phyloP scores from a whole-genome alignment of 2,113 vertebrate genomes.

The Dipodomys ordii region DNA sequence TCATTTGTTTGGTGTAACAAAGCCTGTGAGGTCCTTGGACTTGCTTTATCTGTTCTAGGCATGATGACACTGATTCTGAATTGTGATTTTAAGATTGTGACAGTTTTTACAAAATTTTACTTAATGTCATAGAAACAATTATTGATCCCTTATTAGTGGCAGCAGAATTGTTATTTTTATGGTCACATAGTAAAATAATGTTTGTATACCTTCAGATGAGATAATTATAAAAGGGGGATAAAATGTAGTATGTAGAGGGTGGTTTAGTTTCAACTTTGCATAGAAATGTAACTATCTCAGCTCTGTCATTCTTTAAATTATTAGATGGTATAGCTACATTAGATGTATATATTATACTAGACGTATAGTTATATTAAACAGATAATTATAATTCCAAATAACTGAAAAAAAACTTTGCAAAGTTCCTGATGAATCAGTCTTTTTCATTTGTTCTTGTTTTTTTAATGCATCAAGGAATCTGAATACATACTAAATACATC shows the following conservation, averaged over 20 bases:
- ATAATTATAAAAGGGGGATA: not conserved
- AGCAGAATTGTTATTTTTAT: conserved; percentile 41
- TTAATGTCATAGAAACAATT: conserved; percentile 51
- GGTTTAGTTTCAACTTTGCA: conserved; percentile 53
- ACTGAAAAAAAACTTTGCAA: no score
- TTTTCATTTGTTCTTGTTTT: no score
- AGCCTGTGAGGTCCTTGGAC: not conserved
- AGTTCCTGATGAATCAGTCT: no score
- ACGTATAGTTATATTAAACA: not conserved
- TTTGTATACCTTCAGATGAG: conserved; percentile 59
- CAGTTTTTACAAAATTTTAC: conserved; percentile 19
- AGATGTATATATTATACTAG: not conserved
- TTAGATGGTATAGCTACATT: not conserved
- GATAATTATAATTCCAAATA: not conserved
- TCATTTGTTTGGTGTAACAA: conserved; percentile 21
- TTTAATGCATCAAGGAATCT: not conserved
- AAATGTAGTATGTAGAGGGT: conserved; percentile 21
- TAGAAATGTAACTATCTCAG: conserved; percentile 17
- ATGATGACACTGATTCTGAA: not conserved
- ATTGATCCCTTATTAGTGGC: conserved; percentile 44
- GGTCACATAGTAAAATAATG: conserved; percentile 56
- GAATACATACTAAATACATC: not conserved
- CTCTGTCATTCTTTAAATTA: conserved; percentile 30
- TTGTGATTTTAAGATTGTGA: conserved; percentile 43
- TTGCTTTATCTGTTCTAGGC: conserved; percentile 27